phyloP scores from a whole-genome alignment of 2,113 vertebrate genomes.

The Tor tambroides region DNA sequence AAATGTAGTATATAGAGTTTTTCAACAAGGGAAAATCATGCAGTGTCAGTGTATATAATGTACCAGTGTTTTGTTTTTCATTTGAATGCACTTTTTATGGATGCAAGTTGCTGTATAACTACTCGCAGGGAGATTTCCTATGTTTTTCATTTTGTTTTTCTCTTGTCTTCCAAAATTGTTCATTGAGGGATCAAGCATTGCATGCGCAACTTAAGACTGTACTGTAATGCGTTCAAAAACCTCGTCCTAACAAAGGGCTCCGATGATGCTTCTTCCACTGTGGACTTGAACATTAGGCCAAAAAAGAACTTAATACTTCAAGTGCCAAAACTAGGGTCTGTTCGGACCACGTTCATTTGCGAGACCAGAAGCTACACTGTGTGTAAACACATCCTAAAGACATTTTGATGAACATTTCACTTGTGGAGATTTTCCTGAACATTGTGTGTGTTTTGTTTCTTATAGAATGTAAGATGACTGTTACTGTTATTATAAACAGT shows the following conservation, averaged over 20 bases:
- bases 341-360: neutral
- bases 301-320: slow-evolving; percentile 18
- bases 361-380: slow-evolving; percentile 52
- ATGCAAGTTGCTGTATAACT: slow-evolving; percentile 58
- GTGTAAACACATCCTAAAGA: slow-evolving; percentile 42
- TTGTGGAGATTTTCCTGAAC: slow-evolving; percentile 35
- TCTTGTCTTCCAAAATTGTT: slow-evolving; percentile 46
- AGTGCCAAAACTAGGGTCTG: slow-evolving; percentile 54
- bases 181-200: slow-evolving; percentile 40
- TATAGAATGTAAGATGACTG: neutral
- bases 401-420: slow-evolving; percentile 60
- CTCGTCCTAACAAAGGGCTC: slow-evolving; percentile 33
- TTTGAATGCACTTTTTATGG: slow-evolving; percentile 68
- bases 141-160: neutral
- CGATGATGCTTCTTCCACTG: slow-evolving; percentile 7
- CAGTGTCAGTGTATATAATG: slow-evolving; percentile 37
- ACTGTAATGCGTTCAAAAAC: slow-evolving; percentile 13
- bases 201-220: neutral
- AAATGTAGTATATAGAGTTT: slow-evolving; percentile 19
- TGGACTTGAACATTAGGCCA: slow-evolving; percentile 37
- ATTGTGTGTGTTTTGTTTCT: neutral
- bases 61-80: slow-evolving; percentile 57
- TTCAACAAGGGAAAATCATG: slow-evolving; percentile 32
- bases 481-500: slow-evolving; percentile 14
- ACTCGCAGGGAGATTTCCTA: slow-evolving; percentile 49